These are phyloP conservation scores for Drosophila sp. DNA, from an alignment of 1,140 invertebrate species.

Conservation along the genomic window DNA sequence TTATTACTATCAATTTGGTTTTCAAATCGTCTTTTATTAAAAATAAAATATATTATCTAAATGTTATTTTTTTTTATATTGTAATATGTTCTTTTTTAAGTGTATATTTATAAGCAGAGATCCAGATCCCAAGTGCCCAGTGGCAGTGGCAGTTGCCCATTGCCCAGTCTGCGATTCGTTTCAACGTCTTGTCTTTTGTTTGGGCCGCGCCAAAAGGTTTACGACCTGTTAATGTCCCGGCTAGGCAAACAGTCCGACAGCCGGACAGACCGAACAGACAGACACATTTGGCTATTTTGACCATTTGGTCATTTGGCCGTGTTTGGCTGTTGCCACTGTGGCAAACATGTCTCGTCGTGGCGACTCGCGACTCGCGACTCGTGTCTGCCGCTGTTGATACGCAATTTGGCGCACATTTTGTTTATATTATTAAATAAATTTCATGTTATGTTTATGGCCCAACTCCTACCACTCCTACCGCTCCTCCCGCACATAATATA, in stretches of 20 bases:
- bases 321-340: slow-evolving; percentile 20
- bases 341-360: not conserved
- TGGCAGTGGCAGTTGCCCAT: slow-evolving; percentile 32
- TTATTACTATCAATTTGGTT: too few relatives aligned
- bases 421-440: slow-evolving; percentile 82
- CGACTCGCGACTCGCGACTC: slow-evolving; percentile 12
- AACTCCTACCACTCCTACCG: not conserved
- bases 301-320: slow-evolving; percentile 27
- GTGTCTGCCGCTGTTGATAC: slow-evolving; percentile 60
- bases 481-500: not conserved
- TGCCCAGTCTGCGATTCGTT: slow-evolving; percentile 63
- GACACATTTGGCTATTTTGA: slow-evolving; percentile 31
- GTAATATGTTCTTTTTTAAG: too few relatives aligned
- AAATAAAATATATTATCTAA: too few relatives aligned
- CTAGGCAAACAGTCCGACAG: slow-evolving; percentile 67
- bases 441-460: slow-evolving; percentile 70
- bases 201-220: slow-evolving; percentile 78
- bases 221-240: slow-evolving; percentile 81
- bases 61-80: too few relatives aligned
- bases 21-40: too few relatives aligned
- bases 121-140: slow-evolving; percentile 8
- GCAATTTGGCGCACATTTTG: slow-evolving; percentile 81
- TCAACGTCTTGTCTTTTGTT: slow-evolving; percentile 78
- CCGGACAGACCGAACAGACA: slow-evolving; percentile 41
- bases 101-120: not conserved